These are phyloP conservation scores for Pituophis catenifer DNA, from an alignment of 2,113 vertebrate species.

Conservation along the genomic window DNA sequence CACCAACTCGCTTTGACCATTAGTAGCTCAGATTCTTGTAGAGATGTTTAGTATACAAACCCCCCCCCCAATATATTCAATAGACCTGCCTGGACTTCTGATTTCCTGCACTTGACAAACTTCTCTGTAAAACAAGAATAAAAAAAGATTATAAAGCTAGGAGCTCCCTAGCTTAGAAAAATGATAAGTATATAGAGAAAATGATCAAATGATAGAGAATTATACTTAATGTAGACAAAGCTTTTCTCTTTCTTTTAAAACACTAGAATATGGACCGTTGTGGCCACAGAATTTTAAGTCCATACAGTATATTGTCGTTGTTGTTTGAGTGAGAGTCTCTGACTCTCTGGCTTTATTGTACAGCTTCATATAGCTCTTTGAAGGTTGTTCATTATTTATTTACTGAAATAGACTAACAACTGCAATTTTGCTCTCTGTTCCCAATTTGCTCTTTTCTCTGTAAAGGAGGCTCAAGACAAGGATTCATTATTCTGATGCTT, in stretches of 20 bases:
- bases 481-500: not conserved
- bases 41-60: too few relatives aligned
- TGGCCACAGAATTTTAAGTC: not conserved
- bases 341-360: not conserved
- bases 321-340: too few relatives aligned
- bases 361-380: not conserved
- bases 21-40: not conserved
- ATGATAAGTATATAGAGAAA: not conserved
- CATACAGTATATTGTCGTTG: not conserved
- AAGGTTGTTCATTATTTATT: not conserved
- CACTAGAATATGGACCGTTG: not conserved
- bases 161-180: not conserved
- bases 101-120: not conserved
- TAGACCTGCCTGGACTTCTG: not conserved
- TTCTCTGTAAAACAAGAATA: not conserved
- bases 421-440: not conserved
- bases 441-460: not conserved
- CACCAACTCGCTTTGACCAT: not conserved
- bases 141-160: not conserved
- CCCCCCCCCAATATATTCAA: not conserved
- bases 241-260: not conserved
- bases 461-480: not conserved
- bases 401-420: not conserved
- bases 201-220: not conserved
- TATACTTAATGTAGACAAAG: not conserved